Base-by-base conservation (phyloP, 2,113 vertebrate species). In the Edolisoma coerulescens region DNA sequence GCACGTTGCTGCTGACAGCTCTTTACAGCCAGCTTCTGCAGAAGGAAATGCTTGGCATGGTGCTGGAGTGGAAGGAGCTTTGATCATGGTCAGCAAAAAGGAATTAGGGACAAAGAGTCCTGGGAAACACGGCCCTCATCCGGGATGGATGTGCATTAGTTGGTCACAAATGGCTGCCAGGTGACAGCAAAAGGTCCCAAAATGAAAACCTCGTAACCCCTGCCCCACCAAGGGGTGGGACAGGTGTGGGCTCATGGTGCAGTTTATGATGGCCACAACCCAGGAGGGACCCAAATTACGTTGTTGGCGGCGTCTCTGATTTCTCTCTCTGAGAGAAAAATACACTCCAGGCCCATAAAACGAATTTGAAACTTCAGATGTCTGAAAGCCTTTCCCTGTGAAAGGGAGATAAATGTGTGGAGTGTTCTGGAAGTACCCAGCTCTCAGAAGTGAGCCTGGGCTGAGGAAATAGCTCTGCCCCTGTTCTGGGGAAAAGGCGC, bases 271-370 rank as follows among this genome's bases (percentile, higher is more conserved):
- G 65, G 84, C 57, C 73, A 89, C 89, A 73, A 86, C 76, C 52
- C 32, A 49, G 67, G 22, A 71, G 33, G 35, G 69, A 45, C 61
- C 26, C 67, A 28, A 59, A 73, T 89, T 23, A 45, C 10, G 15
- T 9, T 68, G 61, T 17, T 11, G 4, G 70, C 1, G 0, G 39
- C 10, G 9, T 15, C 75, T 70, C 61, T 42, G 67, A 76, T 80
- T 89, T 54, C 76, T 80, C 53, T 54, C 67, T 76, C 94, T 68
- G 67, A 76, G 71, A 94, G 94, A 79, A 94, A 96, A 95, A 83
- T 32, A 76, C 76, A 47, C 87, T 76, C 70, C 67, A 63, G 47
- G 76, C 47, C 47, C 84, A 73, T 63, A 64, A 80, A 94, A 76
- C 47, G 68, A 20, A 73, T 90, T 73, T 89, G 84, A 44, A 60